Evolutionary conservation across 2,888 invertebrate genomes (phyloP).

Genomic region (Erannis defoliaria): DNA sequence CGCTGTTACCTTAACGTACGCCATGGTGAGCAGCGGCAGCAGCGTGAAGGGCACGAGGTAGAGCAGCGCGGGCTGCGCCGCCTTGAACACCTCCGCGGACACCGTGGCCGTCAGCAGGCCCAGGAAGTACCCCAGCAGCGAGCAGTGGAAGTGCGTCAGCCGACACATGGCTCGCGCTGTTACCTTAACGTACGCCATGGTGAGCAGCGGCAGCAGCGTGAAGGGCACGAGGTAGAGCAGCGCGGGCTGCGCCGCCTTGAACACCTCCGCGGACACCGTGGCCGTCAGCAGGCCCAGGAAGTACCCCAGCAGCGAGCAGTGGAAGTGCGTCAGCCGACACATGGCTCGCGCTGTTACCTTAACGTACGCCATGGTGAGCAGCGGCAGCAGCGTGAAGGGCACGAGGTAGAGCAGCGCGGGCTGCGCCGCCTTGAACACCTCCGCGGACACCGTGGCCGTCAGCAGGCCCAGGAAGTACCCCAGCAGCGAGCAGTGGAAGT

Average conservation of each 20-base stretch:
- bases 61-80: slow-evolving; percentile 98
- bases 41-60: slow-evolving; percentile 99
- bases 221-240: slow-evolving; percentile 98
- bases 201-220: slow-evolving; percentile 97
- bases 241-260: slow-evolving; percentile 99
- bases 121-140: slow-evolving; percentile 98
- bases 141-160: no score
- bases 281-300: slow-evolving; percentile 98
- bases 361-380: slow-evolving; percentile 98
- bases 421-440: slow-evolving; percentile 99
- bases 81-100: slow-evolving; percentile 99
- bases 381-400: slow-evolving; percentile 98
- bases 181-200: slow-evolving; percentile 99
- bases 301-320: slow-evolving; percentile 99
- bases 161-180: no score
- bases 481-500: slow-evolving; percentile 99
- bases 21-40: slow-evolving; percentile 98
- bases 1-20: slow-evolving; percentile 95
- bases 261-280: slow-evolving; percentile 98
- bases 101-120: slow-evolving; percentile 98
- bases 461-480: slow-evolving; percentile 98
- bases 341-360: slow-evolving; percentile 92
- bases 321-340: no score
- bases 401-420: slow-evolving; percentile 98
- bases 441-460: slow-evolving; percentile 98